A percentile compares a stretch with the other conserved stretches of the same genome.
Evolutionary conservation across 2,797 vertebrate genomes (phyloP).

Genomic region (Myoxocephalus aenaeus): DNA sequence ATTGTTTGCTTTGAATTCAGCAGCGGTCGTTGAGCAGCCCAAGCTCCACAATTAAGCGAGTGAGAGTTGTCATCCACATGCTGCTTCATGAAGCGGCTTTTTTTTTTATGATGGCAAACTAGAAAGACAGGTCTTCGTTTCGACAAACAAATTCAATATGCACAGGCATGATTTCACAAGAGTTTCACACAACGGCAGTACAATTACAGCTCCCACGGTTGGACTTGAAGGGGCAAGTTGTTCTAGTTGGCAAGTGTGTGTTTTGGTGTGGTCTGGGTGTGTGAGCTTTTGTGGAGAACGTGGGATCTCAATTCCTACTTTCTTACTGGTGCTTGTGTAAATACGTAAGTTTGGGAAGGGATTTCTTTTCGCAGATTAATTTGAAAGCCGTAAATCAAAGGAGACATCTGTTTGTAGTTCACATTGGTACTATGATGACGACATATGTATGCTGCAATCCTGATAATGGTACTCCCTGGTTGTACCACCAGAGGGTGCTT

Average conservation of each 20-base stretch:
- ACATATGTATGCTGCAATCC: not conserved
- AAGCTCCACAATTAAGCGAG: not conserved
- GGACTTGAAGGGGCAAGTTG: conserved; percentile 12
- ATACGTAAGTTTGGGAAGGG: not conserved
- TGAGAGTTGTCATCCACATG: conserved; percentile 16
- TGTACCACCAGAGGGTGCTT: conserved; percentile 52
- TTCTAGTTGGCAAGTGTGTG: conserved; percentile 27
- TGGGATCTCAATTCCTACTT: not conserved
- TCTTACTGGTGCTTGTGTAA: conserved; percentile 12
- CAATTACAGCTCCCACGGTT: not conserved
- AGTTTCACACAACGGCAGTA: not conserved
- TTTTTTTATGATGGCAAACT: conserved; percentile 19
- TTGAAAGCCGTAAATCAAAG: conserved; percentile 2
- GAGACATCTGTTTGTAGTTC: not conserved
- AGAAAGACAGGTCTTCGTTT: conserved; percentile 43
- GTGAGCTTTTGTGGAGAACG: conserved; percentile 11
- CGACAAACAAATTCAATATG: not conserved
- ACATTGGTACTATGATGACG: not conserved
- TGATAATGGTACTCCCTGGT: not conserved
- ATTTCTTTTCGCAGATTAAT: not conserved
- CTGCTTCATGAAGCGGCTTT: not conserved
- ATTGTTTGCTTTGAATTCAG: conserved; percentile 43
- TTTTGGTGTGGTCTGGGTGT: conserved; percentile 21
- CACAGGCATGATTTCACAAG: conserved; percentile 39
- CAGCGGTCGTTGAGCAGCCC: conserved; percentile 27